These are phyloP conservation scores for Parazoanthus atlanticus DNA, from an alignment of 92 coral and sea anemone genomes.

Conservation along the genomic window DNA sequence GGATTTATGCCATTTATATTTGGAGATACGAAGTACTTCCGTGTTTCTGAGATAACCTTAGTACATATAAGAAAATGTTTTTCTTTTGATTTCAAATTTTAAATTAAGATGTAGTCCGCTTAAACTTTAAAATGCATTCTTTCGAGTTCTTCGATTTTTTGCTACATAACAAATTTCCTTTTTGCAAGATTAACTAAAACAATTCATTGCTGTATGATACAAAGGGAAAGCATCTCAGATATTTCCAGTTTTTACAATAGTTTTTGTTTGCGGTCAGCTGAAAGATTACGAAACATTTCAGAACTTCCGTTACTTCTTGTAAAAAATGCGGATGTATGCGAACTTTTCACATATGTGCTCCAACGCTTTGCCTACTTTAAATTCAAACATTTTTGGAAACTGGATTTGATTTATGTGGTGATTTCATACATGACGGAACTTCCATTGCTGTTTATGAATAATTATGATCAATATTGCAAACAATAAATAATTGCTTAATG, in stretches of 20 bases:
- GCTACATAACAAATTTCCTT: too few species aligned
- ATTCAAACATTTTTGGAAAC: background rate
- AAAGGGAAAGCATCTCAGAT: background rate
- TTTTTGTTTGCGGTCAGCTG: background rate
- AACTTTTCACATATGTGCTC: background rate
- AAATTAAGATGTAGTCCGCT: too few species aligned
- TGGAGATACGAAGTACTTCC: background rate
- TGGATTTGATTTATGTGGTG: background rate
- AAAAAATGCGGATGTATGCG: background rate
- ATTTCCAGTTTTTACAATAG: background rate
- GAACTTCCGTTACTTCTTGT: background rate
- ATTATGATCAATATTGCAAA: too few species aligned
- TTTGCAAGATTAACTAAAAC: background rate
- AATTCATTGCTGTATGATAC: background rate
- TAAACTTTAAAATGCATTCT: too few species aligned
- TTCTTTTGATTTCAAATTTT: too few species aligned
- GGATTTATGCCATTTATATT: background rate
- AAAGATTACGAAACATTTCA: background rate
- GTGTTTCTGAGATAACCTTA: background rate
- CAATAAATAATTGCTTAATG: background rate
- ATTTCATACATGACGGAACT: background rate
- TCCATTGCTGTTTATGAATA: too few species aligned
- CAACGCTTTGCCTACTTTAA: background rate
- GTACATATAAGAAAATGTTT: background rate
- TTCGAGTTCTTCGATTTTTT: background rate